A percentile compares a stretch with the other conserved stretches of the same genome.
These are phyloP conservation scores for Tachysurus vachellii DNA, from an alignment of 2,113 vertebrate genomes.

Conservation along the genomic window DNA sequence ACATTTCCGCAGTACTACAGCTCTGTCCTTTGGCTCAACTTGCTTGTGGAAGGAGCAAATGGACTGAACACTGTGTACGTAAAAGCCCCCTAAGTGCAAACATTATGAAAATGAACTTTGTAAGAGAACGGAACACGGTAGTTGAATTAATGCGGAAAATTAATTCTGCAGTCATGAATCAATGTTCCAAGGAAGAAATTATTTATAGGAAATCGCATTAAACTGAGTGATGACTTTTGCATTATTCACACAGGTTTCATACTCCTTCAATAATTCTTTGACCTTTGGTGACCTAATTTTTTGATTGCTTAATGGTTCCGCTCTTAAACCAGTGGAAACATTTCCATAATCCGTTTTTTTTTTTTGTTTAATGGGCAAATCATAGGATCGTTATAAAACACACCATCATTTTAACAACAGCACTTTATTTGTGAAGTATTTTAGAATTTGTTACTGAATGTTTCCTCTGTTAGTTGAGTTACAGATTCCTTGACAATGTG, in stretches of 20 bases:
- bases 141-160: neutral
- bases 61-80: neutral
- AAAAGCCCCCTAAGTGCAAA: neutral
- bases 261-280: neutral
- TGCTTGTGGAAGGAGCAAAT: neutral
- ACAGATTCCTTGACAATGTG: neutral
- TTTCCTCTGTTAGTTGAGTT: neutral
- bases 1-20: neutral
- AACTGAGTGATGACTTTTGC: neutral
- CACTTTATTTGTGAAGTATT: neutral
- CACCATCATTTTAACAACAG: neutral
- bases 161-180: neutral
- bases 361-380: neutral
- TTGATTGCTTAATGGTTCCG: neutral
- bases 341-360: neutral
- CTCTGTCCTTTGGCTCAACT: neutral
- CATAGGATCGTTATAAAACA: neutral
- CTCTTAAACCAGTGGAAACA: neutral
- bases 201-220: neutral
- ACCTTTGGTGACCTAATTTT: neutral
- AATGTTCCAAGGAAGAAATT: neutral
- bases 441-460: neutral
- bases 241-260: neutral
- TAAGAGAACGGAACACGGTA: neutral
- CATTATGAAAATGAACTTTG: neutral